A percentile compares a stretch with the other conserved stretches of the same genome.
phyloP scores from a whole-genome alignment of 2,888 invertebrate species.

The Sicus ferrugineus region DNA sequence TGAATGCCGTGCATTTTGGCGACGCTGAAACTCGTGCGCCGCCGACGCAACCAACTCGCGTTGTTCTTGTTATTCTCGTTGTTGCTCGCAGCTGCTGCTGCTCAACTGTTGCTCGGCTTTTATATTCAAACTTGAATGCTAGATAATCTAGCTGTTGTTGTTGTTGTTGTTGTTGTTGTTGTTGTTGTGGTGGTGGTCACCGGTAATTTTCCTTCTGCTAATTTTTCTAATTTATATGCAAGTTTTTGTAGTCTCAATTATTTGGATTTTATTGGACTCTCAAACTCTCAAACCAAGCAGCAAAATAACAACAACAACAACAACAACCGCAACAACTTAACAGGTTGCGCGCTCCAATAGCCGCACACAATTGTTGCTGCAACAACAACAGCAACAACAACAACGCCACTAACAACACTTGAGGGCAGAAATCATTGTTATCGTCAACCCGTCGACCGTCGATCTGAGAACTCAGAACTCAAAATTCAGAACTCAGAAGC shows the following conservation, averaged over 20 bases:
- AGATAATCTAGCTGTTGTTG: conserved; percentile 13
- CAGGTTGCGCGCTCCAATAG: too few relatives aligned
- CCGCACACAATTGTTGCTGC: too few relatives aligned
- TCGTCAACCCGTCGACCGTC: too few relatives aligned
- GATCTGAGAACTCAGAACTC: too few relatives aligned
- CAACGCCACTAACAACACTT: too few relatives aligned
- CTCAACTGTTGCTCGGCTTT: not conserved
- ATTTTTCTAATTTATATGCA: too few relatives aligned
- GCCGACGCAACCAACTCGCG: not conserved
- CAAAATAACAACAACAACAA: too few relatives aligned
- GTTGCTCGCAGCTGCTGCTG: not conserved
- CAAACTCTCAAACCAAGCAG: too few relatives aligned
- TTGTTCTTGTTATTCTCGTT: not conserved
- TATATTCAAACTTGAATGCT: conserved; percentile 16
- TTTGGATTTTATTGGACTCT: too few relatives aligned
- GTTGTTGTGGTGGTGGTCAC: conserved; percentile 8
- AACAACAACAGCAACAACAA: not conserved
- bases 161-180: not conserved
- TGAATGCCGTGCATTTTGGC: not conserved
- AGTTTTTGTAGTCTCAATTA: too few relatives aligned
- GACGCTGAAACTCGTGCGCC: not conserved
- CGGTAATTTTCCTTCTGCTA: conserved; percentile 26
- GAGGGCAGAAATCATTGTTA: too few relatives aligned
- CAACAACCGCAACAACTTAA: too few relatives aligned
- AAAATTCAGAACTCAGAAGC: not conserved